Percentiles rank a stretch among this genome's conserved stretches.
Evolutionary conservation across 2,888 invertebrate genomes (phyloP).

Genomic region (Andrena trimmerana): DNA sequence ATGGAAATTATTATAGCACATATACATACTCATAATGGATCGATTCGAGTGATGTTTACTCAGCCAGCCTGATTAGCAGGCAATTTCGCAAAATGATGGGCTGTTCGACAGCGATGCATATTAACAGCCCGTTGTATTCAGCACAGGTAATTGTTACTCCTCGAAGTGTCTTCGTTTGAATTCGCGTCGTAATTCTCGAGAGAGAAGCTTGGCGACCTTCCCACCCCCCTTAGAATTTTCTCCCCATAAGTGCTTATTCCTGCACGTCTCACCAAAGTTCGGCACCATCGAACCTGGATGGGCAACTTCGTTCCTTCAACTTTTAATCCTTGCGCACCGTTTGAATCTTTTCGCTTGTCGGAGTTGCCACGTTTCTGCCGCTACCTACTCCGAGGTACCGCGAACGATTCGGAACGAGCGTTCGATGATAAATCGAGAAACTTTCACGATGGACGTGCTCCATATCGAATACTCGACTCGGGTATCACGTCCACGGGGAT

Average conservation of each 20-base stretch:
- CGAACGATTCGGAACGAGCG: constrained; percentile 12
- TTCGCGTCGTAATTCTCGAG: not conserved
- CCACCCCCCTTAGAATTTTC: not conserved
- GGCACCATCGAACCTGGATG: not conserved
- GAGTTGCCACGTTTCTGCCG: constrained; percentile 6
- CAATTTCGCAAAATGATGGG: not conserved
- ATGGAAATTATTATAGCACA: constrained; percentile 12
- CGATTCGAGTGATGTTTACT: not conserved
- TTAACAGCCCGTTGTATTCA: not conserved
- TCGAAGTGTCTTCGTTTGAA: not conserved
- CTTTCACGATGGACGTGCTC: constrained; percentile 37
- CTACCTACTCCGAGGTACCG: not conserved
- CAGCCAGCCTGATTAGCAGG: not conserved
- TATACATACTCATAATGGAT: not conserved
- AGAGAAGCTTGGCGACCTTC: not conserved
- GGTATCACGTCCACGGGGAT: not conserved
- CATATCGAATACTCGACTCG: constrained; percentile 24
- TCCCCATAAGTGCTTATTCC: not conserved
- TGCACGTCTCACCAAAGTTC: not conserved
- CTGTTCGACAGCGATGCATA: fast-evolving
- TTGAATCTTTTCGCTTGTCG: constrained; percentile 38
- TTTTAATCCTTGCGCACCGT: constrained; percentile 34
- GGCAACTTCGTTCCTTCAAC: constrained; percentile 23
- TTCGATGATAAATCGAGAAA: constrained; percentile 64
- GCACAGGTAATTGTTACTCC: not conserved